Evolutionary conservation across 2,888 invertebrate species (phyloP), one percentile per base, ranked within the genome.

Genomic region (Papilio gigon): DNA sequence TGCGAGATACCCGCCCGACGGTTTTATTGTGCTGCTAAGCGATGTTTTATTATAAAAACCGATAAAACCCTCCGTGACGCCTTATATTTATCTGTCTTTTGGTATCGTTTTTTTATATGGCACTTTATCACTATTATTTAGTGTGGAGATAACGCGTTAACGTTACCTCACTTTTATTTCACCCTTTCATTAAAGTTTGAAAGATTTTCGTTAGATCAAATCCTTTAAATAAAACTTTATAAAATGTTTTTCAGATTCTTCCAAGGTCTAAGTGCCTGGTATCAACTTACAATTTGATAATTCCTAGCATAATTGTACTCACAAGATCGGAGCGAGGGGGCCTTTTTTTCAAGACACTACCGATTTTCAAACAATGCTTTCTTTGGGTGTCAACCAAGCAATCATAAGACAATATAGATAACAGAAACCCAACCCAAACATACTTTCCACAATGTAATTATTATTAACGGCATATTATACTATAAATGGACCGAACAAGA

Each of bases 111-210:
- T 56, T 90, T 90, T 86, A 86, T 87, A 85, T 80, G 80, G 75
- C 79, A 80, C 82, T 88, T 86, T 88, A 89, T 89, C 89, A 87
- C 84, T 80, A 80, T 89, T 88, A 88, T 89, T 89, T 89, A 90
- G 82, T 80, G 83, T 75, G 75, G 77, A 77, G 85, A 87, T 89
- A 89, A 89, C 85, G 85, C 78, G 76, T 79, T 80, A 76, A 83
- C 82, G 75, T 70, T 69, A 73, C 73, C 75, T 72, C 73, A 72
- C 72, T 56, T 71, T 67, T 65, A 62, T 71, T 63, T 40, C 17
- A 66, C 61, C 66, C 61, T 69, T 68, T 70, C 40, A 68, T 67
- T 64, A 65, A 47, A 50, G 40, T 69, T 17, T n/a, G 50, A 65
- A 35, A 25, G 35, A 53, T 50, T 71, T 33, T n/a, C 58, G 22